These are phyloP conservation scores for Oscheius sp. DNA, from an alignment of 2,888 invertebrate genomes.

Conservation along the genomic window DNA sequence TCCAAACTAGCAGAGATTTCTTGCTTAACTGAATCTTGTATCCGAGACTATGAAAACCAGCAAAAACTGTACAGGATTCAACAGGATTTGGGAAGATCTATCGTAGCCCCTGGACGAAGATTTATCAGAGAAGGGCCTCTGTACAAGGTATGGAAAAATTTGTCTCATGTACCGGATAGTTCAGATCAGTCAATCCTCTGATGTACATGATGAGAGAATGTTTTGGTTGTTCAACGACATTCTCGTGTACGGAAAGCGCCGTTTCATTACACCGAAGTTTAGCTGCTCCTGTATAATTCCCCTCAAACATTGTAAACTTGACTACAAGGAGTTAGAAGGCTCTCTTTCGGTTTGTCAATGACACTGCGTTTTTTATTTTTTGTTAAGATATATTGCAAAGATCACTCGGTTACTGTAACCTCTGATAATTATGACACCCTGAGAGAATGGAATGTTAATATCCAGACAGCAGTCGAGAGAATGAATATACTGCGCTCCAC, in stretches of 20 bases:
- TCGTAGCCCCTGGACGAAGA: slow-evolving; percentile 51
- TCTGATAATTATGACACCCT: slow-evolving; percentile 39
- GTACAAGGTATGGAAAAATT: slow-evolving; percentile 39
- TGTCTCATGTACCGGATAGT: neutral
- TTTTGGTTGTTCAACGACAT: slow-evolving; percentile 56
- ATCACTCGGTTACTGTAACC: slow-evolving; percentile 41
- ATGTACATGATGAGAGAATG: slow-evolving; percentile 42
- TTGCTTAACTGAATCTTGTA: slow-evolving; percentile 48
- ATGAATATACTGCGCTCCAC: slow-evolving; percentile 46
- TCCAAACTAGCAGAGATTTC: slow-evolving; percentile 44
- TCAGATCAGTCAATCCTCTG: slow-evolving; percentile 44
- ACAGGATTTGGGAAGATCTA: slow-evolving; percentile 34
- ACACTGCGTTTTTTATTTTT: neutral
- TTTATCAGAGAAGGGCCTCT: slow-evolving; percentile 49
- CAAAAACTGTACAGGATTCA: slow-evolving; percentile 47
- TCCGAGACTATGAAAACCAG: slow-evolving; percentile 49
- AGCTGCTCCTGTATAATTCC: slow-evolving; percentile 47
- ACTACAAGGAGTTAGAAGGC: slow-evolving; percentile 43
- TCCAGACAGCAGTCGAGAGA: slow-evolving; percentile 43
- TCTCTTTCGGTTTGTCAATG: slow-evolving; percentile 38
- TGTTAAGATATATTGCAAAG: slow-evolving; percentile 36
- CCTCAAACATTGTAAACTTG: slow-evolving; percentile 41
- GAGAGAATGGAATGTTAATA: slow-evolving; percentile 32
- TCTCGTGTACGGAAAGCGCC: slow-evolving; percentile 51
- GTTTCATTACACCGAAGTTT: slow-evolving; percentile 43